Evolutionary conservation across 2,113 vertebrate genomes (phyloP).

Genomic region (Ammodytes dubius): DNA sequence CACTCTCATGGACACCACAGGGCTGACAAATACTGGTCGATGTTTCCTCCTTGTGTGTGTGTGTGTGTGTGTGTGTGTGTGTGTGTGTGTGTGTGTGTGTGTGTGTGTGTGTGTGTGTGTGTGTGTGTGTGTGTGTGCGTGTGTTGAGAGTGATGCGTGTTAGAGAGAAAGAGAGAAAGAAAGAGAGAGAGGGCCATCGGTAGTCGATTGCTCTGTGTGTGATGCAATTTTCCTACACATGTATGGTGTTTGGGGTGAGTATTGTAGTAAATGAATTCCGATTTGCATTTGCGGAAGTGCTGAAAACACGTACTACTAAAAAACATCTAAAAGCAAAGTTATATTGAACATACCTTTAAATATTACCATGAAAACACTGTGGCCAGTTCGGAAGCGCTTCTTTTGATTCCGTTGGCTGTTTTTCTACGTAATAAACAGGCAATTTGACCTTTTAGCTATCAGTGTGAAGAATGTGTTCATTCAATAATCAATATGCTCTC

Average conservation of each 20-base stretch:
- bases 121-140: slow-evolving; percentile 16
- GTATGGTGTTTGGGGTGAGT: not conserved
- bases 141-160: not conserved
- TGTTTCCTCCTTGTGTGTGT: slow-evolving; percentile 29
- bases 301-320: not conserved
- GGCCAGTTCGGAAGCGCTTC: not conserved
- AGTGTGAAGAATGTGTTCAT: slow-evolving; percentile 1
- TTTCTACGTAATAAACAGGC: slow-evolving; percentile 6
- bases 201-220: slow-evolving; percentile 21
- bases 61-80: slow-evolving; percentile 14
- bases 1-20: slow-evolving; percentile 57
- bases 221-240: not conserved
- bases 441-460: not conserved
- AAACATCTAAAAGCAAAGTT: no score
- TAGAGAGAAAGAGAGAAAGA: not conserved
- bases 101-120: slow-evolving; percentile 8
- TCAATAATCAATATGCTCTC: slow-evolving; percentile 24
- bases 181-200: slow-evolving; percentile 1
- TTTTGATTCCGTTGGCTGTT: not conserved
- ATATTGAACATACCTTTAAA: not conserved
- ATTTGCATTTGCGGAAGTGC: not conserved
- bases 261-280: not conserved
- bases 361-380: not conserved
- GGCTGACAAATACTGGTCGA: slow-evolving; percentile 61
- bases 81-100: slow-evolving; percentile 19